Evolutionary conservation across 2,797 vertebrate genomes (phyloP).

Genomic region (Gouania willdenowi): DNA sequence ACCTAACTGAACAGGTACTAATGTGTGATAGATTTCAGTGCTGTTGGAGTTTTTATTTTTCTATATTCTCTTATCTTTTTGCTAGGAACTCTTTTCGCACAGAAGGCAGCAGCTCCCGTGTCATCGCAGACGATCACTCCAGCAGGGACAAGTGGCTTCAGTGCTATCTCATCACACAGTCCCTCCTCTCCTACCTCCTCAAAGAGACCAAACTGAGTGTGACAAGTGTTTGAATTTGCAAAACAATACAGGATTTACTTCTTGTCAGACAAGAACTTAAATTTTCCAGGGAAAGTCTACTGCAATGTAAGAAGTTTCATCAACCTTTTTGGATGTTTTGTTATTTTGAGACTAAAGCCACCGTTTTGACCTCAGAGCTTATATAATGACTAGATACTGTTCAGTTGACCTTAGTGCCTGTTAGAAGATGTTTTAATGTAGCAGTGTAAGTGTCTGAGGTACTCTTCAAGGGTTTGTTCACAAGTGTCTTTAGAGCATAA

Average conservation of each 20-base stretch:
- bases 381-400: conserved; percentile 10
- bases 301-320: conserved; percentile 14
- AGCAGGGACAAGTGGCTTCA: conserved; percentile 76
- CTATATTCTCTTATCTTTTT: background rate
- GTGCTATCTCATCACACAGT: conserved; percentile 80
- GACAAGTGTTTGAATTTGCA: background rate
- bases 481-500: conserved; percentile 26
- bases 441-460: conserved; percentile 8
- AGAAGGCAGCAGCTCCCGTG: conserved; percentile 82
- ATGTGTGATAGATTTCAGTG: too few relatives aligned
- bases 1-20: too few relatives aligned
- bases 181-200: conserved; percentile 89
- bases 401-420: conserved; percentile 53
- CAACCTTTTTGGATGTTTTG: conserved; percentile 15
- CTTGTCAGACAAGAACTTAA: conserved; percentile 26
- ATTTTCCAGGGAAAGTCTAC: conserved; percentile 21
- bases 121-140: conserved; percentile 62
- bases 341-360: conserved; percentile 20
- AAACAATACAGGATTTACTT: conserved; percentile 11
- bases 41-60: background rate
- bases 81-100: conserved; percentile 90
- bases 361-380: conserved; percentile 8
- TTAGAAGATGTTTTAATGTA: conserved; percentile 10
- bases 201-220: conserved; percentile 80
- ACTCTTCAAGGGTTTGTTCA: conserved; percentile 12